Conservation (phyloP, 1,140 invertebrate genomes). For the Dinoponera quadriceps region DNA sequence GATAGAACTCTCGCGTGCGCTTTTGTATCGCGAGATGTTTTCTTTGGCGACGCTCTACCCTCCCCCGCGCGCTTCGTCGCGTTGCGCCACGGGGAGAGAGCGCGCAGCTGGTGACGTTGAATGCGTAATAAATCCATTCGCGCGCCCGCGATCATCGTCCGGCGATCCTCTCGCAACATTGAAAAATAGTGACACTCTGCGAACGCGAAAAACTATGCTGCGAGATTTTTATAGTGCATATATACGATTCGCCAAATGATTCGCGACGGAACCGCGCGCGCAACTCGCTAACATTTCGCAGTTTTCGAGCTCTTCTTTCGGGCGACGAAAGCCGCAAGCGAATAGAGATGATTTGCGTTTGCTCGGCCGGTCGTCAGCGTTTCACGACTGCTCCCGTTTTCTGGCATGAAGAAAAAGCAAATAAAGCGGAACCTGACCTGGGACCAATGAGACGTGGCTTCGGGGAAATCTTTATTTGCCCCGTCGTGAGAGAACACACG, state of each 20-base stretch:
- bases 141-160: conserved; percentile 26
- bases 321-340: neutral
- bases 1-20: neutral
- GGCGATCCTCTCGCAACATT: neutral
- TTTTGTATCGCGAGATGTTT: conserved; percentile 17
- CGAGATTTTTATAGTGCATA: conserved; percentile 18
- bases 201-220: conserved; percentile 6
- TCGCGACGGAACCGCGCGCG: neutral
- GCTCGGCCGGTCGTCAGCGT: neutral
- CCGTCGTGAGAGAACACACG: neutral
- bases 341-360: neutral
- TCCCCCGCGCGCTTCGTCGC: neutral
- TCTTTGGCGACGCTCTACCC: neutral
- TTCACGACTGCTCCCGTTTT: neutral
- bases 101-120: conserved; percentile 5
- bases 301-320: neutral
- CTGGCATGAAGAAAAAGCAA: neutral
- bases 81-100: neutral
- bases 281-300: neutral
- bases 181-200: conserved; percentile 9
- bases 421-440: neutral
- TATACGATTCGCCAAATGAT: conserved; percentile 3
- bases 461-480: neutral
- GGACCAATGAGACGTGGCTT: conserved; percentile 22
- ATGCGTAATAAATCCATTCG: conserved; percentile 49